Conservation (phyloP, 1,140 invertebrate species). For the Platorchestia sp. region DNA sequence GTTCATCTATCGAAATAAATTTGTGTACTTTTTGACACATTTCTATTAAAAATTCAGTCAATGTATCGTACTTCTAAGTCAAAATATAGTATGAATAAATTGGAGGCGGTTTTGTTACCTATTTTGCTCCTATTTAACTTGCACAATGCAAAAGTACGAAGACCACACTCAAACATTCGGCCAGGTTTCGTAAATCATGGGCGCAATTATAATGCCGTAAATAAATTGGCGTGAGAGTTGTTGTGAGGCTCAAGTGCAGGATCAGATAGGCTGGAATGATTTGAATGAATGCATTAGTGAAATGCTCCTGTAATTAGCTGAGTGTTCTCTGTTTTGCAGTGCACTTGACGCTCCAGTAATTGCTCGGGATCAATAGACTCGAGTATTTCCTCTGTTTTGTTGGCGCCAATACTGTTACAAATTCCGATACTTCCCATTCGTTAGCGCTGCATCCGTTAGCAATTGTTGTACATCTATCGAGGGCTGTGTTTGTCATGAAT, state of each 20-base stretch:
- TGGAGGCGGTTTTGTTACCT: too few relatives aligned
- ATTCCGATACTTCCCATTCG: not conserved
- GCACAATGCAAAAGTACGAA: too few relatives aligned
- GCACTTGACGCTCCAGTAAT: not conserved
- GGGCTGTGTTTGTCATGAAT: not conserved
- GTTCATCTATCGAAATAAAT: too few relatives aligned
- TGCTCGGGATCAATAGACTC: not conserved
- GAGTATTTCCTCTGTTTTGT: not conserved
- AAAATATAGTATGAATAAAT: too few relatives aligned
- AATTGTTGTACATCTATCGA: not conserved
- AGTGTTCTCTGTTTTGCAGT: not conserved
- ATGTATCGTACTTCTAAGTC: too few relatives aligned
- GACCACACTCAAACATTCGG: not conserved
- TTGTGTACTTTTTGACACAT: too few relatives aligned
- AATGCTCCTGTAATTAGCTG: not conserved
- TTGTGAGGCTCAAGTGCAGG: not conserved
- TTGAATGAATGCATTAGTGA: not conserved
- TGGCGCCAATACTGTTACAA: not conserved
- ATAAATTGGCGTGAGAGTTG: not conserved
- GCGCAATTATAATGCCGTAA: not conserved
- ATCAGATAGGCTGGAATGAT: not conserved
- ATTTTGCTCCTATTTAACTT: too few relatives aligned
- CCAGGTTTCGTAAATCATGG: not conserved
- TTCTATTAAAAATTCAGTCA: too few relatives aligned
- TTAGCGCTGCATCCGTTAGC: not conserved